Conservation (phyloP, 2,797 vertebrate species). For the Eospalax fontanierii region DNA sequence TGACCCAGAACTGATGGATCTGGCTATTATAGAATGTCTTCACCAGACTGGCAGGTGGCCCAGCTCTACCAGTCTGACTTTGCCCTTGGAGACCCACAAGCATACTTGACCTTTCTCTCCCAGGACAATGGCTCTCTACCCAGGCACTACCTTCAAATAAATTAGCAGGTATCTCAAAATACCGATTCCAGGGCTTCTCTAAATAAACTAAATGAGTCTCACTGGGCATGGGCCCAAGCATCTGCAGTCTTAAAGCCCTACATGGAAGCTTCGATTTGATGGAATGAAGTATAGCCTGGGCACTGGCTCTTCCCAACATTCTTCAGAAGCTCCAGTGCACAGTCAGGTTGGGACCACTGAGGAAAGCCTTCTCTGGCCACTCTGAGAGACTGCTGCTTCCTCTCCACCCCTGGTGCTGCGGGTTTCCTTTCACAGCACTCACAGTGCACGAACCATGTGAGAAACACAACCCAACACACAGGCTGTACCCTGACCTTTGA, state of each 20-base stretch:
- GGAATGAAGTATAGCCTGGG: background rate
- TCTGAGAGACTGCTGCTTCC: rapidly evolving
- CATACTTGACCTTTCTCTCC: too few species aligned
- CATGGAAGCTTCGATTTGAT: background rate
- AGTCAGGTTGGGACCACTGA: background rate
- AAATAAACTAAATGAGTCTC: background rate
- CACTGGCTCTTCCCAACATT: rapidly evolving
- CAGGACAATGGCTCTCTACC: background rate
- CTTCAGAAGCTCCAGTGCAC: background rate
- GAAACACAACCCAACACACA: background rate
- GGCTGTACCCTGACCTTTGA: background rate
- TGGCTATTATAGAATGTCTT: background rate
- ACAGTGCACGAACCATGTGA: background rate
- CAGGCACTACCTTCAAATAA: background rate
- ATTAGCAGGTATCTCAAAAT: background rate
- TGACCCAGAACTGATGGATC: too few species aligned
- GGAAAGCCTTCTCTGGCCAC: background rate
- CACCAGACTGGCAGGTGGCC: too few species aligned
- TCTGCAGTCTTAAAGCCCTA: too few species aligned
- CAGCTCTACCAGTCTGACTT: background rate
- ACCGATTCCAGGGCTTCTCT: background rate
- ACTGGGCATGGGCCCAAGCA: background rate
- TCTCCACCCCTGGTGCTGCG: rapidly evolving
- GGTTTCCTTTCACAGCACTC: too few species aligned
- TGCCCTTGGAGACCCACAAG: background rate